These are phyloP conservation scores for Phylloscopus trochiloides DNA, from an alignment of 2,113 vertebrate genomes.

Conservation along the genomic window DNA sequence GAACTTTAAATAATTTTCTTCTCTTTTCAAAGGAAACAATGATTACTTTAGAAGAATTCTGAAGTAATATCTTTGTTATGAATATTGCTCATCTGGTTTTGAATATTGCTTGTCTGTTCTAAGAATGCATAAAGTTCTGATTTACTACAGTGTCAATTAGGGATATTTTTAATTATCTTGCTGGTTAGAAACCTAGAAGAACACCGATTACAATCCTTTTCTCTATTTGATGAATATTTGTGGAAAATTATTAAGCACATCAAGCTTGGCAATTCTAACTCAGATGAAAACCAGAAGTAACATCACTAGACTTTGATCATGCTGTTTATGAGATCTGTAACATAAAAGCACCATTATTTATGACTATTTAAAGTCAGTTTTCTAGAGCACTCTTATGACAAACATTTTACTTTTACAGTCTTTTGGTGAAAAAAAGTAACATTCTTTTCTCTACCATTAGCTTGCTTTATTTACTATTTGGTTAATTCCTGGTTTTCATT, in stretches of 20 bases:
- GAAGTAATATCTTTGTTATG: background rate
- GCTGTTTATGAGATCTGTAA: background rate
- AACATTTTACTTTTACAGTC: background rate
- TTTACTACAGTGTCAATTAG: background rate
- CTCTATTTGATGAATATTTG: background rate
- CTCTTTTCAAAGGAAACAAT: background rate
- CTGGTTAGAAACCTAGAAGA: background rate
- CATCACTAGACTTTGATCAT: background rate
- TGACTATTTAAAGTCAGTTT: background rate
- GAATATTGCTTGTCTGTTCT: background rate
- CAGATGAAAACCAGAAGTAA: background rate
- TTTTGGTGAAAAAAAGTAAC: background rate
- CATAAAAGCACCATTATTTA: background rate
- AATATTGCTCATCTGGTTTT: background rate
- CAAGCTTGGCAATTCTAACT: background rate
- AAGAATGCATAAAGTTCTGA: background rate
- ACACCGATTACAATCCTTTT: background rate
- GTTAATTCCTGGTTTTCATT: background rate
- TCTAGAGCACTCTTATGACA: background rate
- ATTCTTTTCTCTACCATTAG: background rate
- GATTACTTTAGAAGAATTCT: background rate
- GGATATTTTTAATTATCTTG: background rate
- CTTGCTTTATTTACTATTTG: background rate
- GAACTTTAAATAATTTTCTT: background rate
- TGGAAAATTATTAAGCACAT: background rate